phyloP scores from a whole-genome alignment of 1,140 invertebrate genomes.

The Globodera ellingtonae region DNA sequence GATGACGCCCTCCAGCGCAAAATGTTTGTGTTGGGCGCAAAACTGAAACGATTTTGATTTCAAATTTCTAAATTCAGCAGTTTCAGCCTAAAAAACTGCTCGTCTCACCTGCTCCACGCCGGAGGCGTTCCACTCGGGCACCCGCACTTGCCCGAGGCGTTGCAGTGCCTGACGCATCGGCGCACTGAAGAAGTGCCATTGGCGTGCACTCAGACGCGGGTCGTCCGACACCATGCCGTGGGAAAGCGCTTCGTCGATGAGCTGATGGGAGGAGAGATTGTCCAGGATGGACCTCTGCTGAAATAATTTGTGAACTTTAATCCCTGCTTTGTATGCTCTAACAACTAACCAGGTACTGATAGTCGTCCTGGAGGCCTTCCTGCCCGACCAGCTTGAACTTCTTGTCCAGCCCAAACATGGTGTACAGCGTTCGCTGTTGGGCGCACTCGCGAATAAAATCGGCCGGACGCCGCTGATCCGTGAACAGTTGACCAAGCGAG shows the following conservation, averaged over 20 bases:
- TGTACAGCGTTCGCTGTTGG: slow-evolving; percentile 56
- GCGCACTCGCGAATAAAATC: slow-evolving; percentile 59
- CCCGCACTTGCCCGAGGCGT: slow-evolving; percentile 8
- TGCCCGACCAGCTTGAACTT: slow-evolving; percentile 55
- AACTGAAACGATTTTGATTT: slow-evolving; percentile 6
- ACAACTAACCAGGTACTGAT: slow-evolving; percentile 31
- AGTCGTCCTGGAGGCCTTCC: slow-evolving; percentile 38
- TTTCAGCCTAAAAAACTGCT: not conserved
- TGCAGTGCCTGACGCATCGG: slow-evolving; percentile 19
- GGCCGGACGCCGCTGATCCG: slow-evolving; percentile 41
- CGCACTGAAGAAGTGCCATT: slow-evolving; percentile 17
- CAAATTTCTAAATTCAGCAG: not conserved
- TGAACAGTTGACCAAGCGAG: slow-evolving; percentile 25
- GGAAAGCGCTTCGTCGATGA: slow-evolving; percentile 8
- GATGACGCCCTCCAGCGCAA: slow-evolving; percentile 10
- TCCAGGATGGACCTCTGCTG: slow-evolving; percentile 17
- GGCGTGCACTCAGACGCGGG: not conserved
- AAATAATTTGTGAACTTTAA: not conserved
- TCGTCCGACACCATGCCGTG: not conserved
- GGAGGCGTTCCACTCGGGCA: slow-evolving; percentile 19
- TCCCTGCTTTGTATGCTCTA: not conserved
- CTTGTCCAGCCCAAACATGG: slow-evolving; percentile 59
- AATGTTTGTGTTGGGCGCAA: slow-evolving; percentile 11
- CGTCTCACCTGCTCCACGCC: not conserved
- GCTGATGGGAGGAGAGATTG: slow-evolving; percentile 12